Evolutionary conservation across 2,797 vertebrate genomes (phyloP).

Genomic region (Cygnus olor): DNA sequence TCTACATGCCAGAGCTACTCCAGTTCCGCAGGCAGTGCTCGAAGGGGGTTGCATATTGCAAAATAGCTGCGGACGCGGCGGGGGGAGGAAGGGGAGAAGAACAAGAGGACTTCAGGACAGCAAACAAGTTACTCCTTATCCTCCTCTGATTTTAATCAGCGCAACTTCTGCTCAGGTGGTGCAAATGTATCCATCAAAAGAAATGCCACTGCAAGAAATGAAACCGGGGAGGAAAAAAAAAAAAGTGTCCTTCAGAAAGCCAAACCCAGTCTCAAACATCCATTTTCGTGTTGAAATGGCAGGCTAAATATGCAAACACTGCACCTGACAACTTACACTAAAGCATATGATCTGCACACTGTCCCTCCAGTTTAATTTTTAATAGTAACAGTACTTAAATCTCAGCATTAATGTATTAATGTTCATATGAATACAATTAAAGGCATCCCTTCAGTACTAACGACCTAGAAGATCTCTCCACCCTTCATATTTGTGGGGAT

Average conservation of each 20-base stretch:
- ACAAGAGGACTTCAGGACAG: conserved; percentile 60
- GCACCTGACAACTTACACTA: conserved; percentile 61
- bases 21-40: conserved; percentile 71
- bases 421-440: conserved; percentile 72
- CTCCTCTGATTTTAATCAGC: conserved; percentile 20
- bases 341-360: conserved; percentile 47
- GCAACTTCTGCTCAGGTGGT: conserved; percentile 25
- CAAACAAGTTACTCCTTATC: conserved; percentile 46
- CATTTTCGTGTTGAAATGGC: conserved; percentile 10
- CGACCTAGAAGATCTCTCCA: conserved; percentile 49
- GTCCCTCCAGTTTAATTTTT: conserved; percentile 71
- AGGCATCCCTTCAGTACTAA: conserved; percentile 53
- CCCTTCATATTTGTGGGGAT: neutral
- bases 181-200: neutral
- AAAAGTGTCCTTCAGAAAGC: neutral
- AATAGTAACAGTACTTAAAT: conserved; percentile 70
- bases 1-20: conserved; percentile 73
- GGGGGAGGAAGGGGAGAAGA: conserved; percentile 8
- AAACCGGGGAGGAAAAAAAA: accelerated
- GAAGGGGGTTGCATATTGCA: conserved; percentile 66
- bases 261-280: neutral
- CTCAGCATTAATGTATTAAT: conserved; percentile 73
- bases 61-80: conserved; percentile 25
- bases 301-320: conserved; percentile 56
- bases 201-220: neutral